Evolutionary conservation across 1,140 invertebrate genomes (phyloP).

Genomic region (Lutraria rhynchaena): DNA sequence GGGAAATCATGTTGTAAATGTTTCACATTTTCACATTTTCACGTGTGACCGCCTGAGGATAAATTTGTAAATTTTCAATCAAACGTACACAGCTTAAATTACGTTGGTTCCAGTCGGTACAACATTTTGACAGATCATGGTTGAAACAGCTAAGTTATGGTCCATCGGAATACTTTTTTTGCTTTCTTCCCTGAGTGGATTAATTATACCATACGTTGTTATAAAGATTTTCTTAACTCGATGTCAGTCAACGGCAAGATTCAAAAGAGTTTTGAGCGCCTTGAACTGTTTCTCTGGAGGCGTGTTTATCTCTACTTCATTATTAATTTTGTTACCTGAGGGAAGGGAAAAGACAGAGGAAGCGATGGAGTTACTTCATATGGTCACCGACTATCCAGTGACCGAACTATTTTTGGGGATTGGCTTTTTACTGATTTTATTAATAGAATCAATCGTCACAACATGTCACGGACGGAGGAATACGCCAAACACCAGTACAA

Average conservation of each 20-base stretch:
- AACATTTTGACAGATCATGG: too few species aligned
- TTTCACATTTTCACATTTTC: too few species aligned
- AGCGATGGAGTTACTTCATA: not conserved
- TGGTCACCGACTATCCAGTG: conserved; percentile 59
- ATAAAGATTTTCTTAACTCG: not conserved
- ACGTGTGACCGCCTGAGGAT: too few species aligned
- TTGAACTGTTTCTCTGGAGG: conserved; percentile 84
- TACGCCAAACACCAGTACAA: too few species aligned
- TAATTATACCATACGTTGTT: conserved; percentile 9
- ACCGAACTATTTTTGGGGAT: conserved; percentile 77
- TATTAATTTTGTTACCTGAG: conserved; percentile 84
- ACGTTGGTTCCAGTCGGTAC: too few species aligned
- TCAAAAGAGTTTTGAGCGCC: conserved; percentile 17
- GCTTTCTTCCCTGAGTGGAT: conserved; percentile 33
- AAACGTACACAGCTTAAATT: too few species aligned
- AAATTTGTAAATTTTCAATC: too few species aligned
- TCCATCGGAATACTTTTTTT: conserved; percentile 15
- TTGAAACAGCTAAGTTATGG: not conserved
- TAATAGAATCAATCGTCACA: conserved; percentile 83
- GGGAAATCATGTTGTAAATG: too few species aligned
- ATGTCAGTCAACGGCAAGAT: not conserved
- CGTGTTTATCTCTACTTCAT: conserved; percentile 84
- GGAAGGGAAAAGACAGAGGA: conserved; percentile 78
- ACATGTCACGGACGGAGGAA: conserved; percentile 54
- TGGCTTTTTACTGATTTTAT: conserved; percentile 85